Percentiles rank a stretch among this genome's conserved stretches.
Conservation (phyloP, 2,113 vertebrate species). For the Blennius ocellaris region DNA sequence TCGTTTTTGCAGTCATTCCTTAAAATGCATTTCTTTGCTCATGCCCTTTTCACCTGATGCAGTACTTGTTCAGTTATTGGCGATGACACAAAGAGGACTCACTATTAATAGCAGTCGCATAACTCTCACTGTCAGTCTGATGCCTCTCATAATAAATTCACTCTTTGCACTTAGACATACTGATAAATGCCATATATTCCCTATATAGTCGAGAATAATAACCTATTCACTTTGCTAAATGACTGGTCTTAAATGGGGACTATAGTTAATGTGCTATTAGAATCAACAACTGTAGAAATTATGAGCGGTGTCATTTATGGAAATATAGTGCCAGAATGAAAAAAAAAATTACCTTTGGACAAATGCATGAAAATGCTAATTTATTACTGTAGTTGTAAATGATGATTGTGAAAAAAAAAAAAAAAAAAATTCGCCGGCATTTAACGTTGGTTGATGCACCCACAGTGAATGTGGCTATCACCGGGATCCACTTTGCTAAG, state of each 20-base stretch:
- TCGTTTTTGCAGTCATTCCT: not conserved
- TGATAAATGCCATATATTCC: slow-evolving; percentile 62
- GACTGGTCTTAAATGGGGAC: slow-evolving; percentile 57
- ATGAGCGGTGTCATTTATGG: slow-evolving; percentile 26
- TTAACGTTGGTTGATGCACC: slow-evolving; percentile 14
- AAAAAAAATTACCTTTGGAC: slow-evolving; percentile 23
- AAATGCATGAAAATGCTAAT: slow-evolving; percentile 35
- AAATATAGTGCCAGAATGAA: not conserved
- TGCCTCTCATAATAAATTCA: slow-evolving; percentile 27
- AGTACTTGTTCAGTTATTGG: slow-evolving; percentile 39
- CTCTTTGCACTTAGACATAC: slow-evolving; percentile 22
- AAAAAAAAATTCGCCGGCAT: slow-evolving; percentile 24
- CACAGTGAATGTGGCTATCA: slow-evolving; percentile 64
- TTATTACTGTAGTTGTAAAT: slow-evolving; percentile 38
- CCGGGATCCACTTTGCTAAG: slow-evolving; percentile 75
- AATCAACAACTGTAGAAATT: slow-evolving; percentile 60
- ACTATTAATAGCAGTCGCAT: slow-evolving; percentile 28
- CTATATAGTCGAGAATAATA: slow-evolving; percentile 46
- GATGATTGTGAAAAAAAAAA: slow-evolving; percentile 59
- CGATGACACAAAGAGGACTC: slow-evolving; percentile 14
- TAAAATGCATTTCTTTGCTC: slow-evolving; percentile 3
- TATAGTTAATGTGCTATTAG: slow-evolving; percentile 47
- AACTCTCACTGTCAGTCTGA: slow-evolving; percentile 2
- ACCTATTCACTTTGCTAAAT: slow-evolving; percentile 56
- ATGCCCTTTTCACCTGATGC: slow-evolving; percentile 9